These are phyloP conservation scores for Platorchestia sp. DNA, from an alignment of 1,140 invertebrate species.

Conservation along the genomic window DNA sequence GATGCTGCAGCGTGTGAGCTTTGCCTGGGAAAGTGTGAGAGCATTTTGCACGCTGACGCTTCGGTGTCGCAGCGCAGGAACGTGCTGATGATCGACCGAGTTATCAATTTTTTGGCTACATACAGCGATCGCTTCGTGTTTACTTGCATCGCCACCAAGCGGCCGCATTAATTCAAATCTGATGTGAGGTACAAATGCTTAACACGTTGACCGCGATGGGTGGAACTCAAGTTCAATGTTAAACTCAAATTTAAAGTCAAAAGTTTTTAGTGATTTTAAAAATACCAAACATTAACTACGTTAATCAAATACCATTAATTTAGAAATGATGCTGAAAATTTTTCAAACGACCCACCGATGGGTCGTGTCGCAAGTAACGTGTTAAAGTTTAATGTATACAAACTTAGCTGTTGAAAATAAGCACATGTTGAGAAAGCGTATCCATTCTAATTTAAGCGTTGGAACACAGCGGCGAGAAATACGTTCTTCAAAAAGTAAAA, in stretches of 20 bases:
- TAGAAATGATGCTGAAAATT: no score
- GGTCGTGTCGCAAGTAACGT: no score
- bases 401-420: no score
- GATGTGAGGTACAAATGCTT: neutral
- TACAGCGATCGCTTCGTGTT: neutral
- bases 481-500: neutral
- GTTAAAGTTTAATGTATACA: no score
- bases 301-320: no score
- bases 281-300: no score
- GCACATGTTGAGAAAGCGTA: neutral
- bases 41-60: neutral
- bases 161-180: neutral
- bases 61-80: neutral
- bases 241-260: neutral
- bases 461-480: neutral
- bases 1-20: conserved; percentile 13
- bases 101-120: neutral
- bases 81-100: neutral
- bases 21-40: conserved; percentile 19
- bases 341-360: no score
- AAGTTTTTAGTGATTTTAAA: no score
- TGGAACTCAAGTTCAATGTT: no score
- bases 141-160: neutral
- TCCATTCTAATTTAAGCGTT: neutral
- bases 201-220: no score